Conservation (phyloP, 2,888 invertebrate genomes). For the Tenthredo mesomela region DNA sequence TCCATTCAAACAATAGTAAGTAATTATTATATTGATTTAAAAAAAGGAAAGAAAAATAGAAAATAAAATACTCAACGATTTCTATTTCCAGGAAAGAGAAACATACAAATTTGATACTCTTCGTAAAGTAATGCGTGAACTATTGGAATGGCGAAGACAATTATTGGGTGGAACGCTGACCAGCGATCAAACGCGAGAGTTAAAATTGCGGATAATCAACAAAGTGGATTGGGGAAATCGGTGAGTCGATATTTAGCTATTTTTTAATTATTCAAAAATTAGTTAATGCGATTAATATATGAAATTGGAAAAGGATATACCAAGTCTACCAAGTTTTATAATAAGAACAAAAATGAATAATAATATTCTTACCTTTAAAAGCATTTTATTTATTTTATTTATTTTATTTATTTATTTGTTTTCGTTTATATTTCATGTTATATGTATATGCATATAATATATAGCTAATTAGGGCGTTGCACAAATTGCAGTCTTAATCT, state of each 20-base stretch:
- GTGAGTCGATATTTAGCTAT: conserved; percentile 81
- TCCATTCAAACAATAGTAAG: no score
- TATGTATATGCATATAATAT: no score
- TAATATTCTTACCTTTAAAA: neutral
- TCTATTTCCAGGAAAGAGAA: conserved; percentile 85
- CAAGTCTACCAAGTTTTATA: neutral
- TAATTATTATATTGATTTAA: conserved; percentile 51
- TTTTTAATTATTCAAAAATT: neutral
- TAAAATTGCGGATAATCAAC: conserved; percentile 91
- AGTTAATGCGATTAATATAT: neutral
- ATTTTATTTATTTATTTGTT: conserved; percentile 4
- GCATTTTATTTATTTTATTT: conserved; percentile 25
- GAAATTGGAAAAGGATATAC: neutral
- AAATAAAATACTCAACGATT: neutral
- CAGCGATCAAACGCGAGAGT: conserved; percentile 92
- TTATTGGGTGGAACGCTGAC: conserved; percentile 93
- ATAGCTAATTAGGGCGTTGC: conserved; percentile 58
- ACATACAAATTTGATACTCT: conserved; percentile 92
- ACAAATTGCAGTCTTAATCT: conserved; percentile 69
- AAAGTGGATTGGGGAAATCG: conserved; percentile 98
- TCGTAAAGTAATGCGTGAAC: conserved; percentile 93
- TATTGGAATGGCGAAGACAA: conserved; percentile 91
- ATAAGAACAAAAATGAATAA: neutral
- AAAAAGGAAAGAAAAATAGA: conserved; percentile 19
- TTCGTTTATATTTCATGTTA: conserved; percentile 26